These are phyloP conservation scores for Toxotes jaculatrix DNA, from an alignment of 2,113 vertebrate species.

Conservation along the genomic window DNA sequence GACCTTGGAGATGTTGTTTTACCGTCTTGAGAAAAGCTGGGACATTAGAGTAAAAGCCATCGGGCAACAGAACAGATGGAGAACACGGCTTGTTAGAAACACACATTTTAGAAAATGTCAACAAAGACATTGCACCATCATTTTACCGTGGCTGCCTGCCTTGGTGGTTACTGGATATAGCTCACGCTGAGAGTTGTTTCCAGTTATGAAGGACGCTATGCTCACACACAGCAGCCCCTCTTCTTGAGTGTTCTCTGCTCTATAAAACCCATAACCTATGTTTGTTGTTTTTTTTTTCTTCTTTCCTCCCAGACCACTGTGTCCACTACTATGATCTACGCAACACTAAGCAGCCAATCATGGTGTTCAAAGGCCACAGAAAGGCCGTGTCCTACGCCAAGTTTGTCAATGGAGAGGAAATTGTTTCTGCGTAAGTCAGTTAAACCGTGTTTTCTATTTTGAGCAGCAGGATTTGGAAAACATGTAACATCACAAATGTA, in stretches of 20 bases:
- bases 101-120: slow-evolving; percentile 4
- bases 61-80: slow-evolving; percentile 8
- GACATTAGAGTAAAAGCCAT: slow-evolving; percentile 7
- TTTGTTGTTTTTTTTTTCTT: not conserved
- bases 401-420: slow-evolving; percentile 98
- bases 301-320: slow-evolving; percentile 91
- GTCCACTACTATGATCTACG: slow-evolving; percentile 99
- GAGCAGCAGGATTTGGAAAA: not conserved
- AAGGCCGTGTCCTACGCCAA: slow-evolving; percentile 99
- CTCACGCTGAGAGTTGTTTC: slow-evolving; percentile 2
- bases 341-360: slow-evolving; percentile 99
- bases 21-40: not conserved
- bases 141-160: not conserved
- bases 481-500: too few species aligned
- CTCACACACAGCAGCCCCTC: too few species aligned
- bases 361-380: slow-evolving; percentile 99
- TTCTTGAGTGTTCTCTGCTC: not conserved
- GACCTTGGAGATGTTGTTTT: slow-evolving; percentile 21
- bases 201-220: not conserved
- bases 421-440: slow-evolving; percentile 96
- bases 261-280: not conserved
- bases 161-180: slow-evolving; percentile 7
- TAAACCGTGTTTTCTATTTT: not conserved
- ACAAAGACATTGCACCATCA: slow-evolving; percentile 1
- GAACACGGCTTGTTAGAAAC: not conserved